Base-by-base conservation (phyloP, 1,140 invertebrate species). In the Calosoma granatense region DNA sequence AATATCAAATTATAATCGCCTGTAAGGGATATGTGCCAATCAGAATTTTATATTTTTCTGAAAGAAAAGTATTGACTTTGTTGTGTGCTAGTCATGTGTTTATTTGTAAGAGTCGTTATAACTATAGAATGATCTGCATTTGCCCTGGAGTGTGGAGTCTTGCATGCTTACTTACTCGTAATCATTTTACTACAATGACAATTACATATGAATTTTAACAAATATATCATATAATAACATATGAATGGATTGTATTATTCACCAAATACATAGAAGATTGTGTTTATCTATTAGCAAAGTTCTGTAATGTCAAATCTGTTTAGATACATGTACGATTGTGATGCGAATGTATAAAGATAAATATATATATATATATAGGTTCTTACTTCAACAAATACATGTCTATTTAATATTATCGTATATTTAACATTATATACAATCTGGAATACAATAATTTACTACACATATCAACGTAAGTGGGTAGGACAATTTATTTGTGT, bases 1-100 rank as follows among this genome's bases (percentile, higher is more conserved):
- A 47, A 47, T 11, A 17, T 47, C 4, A 12, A 47, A 47, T 47
- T 12, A 47, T 12, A 36, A 47, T 47, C 17, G 17, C 17, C 3
- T 47, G 41, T 36, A 47, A 12, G 17, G 41, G 17, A 11, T 11
- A 47, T 47, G 41, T 47, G 41, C 41, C 41, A 47, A 47, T 47
- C 41, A 47, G 41, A 47, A 47, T 47, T 12, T 47, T 12, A 17
- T 47, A 47, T 47, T 47, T 47, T 47, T 47, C 41, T 47, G 41
- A 47, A 47, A 47, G 17, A 12, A 36, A 36, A 47, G 17, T 47
- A 47, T 47, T 4, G 41, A 47, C 41, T 47, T 36, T 36, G 26
- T 36, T 47, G 41, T 47, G 41, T 30, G 17, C 41, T 47, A 47
- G 17, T 47, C 41, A 47, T 47, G 41, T 47, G 17, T 47, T 47